phyloP scores from a whole-genome alignment of 30 jellyfish, hydroid and myxozoan species.

The Turritopsis rubra region DNA sequence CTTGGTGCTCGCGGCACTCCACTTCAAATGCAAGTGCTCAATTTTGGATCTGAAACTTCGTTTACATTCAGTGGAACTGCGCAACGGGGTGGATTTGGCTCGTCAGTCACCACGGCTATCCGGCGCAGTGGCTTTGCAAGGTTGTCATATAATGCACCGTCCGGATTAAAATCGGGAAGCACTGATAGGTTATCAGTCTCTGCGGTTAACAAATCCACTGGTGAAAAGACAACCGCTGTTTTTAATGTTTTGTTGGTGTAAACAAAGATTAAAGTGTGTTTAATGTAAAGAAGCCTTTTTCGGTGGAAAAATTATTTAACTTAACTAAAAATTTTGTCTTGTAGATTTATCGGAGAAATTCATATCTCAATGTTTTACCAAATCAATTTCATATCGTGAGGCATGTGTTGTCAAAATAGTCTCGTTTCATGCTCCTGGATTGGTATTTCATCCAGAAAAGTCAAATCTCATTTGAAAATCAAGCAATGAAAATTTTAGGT shows the following conservation, averaged over 20 bases:
- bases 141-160: constrained; percentile 2
- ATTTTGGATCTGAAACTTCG: neutral
- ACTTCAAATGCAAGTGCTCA: neutral
- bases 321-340: no score
- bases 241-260: constrained; percentile 1
- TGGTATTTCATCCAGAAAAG: no score
- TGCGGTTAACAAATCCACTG: neutral
- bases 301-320: no score
- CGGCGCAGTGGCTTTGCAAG: neutral
- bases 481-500: no score
- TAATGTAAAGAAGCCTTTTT: neutral
- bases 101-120: neutral
- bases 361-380: no score
- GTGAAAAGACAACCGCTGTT: constrained; percentile 1
- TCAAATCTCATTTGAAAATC: no score
- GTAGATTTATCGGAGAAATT: no score
- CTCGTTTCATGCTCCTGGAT: no score
- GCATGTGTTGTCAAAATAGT: no score
- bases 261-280: neutral
- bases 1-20: neutral
- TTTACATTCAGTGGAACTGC: neutral
- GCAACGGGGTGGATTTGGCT: neutral
- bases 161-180: constrained; percentile 5
- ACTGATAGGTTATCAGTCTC: neutral
- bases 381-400: no score